Evolutionary conservation across 1,140 invertebrate species (phyloP).

Genomic region (Psilanteris sp.): DNA sequence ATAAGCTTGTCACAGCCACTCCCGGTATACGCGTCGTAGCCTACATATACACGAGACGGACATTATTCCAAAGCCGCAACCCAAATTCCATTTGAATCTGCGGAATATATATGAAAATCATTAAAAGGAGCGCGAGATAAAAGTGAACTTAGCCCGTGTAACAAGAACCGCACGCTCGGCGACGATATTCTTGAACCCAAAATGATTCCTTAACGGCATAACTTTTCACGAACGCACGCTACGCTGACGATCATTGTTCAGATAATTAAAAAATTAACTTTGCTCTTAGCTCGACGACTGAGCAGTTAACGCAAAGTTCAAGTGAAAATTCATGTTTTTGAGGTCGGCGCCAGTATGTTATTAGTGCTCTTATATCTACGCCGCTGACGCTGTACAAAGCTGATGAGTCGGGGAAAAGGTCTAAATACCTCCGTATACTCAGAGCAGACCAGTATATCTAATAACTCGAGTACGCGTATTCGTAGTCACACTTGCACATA

Average conservation of each 20-base stretch:
- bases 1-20: constrained; percentile 39
- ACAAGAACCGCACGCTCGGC: not conserved
- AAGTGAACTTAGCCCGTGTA: no score
- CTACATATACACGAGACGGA: constrained; percentile 27
- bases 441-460: constrained; percentile 55
- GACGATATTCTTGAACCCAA: constrained; percentile 34
- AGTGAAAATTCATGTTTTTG: constrained; percentile 80
- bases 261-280: constrained; percentile 73
- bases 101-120: constrained; percentile 35
- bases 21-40: constrained; percentile 5
- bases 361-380: constrained; percentile 62
- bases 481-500: constrained; percentile 65
- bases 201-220: constrained; percentile 56
- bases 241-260: constrained; percentile 16
- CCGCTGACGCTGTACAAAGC: constrained; percentile 72
- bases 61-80: constrained; percentile 51
- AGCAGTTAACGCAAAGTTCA: constrained; percentile 77
- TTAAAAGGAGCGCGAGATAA: constrained; percentile 35
- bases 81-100: constrained; percentile 43
- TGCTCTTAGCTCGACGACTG: constrained; percentile 68
- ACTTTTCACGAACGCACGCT: constrained; percentile 41
- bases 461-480: constrained; percentile 65
- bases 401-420: constrained; percentile 78
- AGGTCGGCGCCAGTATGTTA: constrained; percentile 72
- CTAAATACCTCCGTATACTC: constrained; percentile 74